Evolutionary conservation across 1,140 invertebrate genomes (phyloP).

Genomic region (Reticulitermes speratus): DNA sequence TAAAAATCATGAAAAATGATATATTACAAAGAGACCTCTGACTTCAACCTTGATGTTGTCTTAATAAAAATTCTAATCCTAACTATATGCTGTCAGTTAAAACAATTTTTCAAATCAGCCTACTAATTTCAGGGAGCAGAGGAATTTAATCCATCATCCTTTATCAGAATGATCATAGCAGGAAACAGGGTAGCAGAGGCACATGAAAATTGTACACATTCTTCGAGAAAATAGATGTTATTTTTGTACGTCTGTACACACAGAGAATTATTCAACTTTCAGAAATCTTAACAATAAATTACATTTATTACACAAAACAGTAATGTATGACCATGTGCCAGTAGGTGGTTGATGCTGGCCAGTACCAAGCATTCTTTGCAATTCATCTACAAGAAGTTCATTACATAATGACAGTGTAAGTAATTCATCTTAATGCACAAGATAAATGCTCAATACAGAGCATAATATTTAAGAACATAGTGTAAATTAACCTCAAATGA

Average conservation of each 20-base stretch:
- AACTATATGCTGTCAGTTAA: no score
- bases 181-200: no score
- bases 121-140: no score
- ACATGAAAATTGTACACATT: neutral
- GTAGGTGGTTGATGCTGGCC: neutral
- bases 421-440: neutral
- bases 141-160: no score
- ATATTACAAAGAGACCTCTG: no score
- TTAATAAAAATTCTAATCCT: no score
- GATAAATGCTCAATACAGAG: neutral
- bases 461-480: neutral
- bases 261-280: neutral
- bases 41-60: no score
- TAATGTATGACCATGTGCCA: neutral
- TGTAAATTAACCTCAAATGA: neutral
- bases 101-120: no score
- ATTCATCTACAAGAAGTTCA: neutral
- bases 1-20: no score
- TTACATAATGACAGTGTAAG: neutral
- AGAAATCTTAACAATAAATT: neutral
- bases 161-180: no score
- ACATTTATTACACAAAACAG: neutral
- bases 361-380: neutral
- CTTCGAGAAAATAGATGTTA: neutral
- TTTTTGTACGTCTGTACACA: neutral